Percentiles rank a stretch among this genome's conserved stretches.
phyloP scores from a whole-genome alignment of 2,797 vertebrate genomes.

The Protosalanx chinensis region DNA sequence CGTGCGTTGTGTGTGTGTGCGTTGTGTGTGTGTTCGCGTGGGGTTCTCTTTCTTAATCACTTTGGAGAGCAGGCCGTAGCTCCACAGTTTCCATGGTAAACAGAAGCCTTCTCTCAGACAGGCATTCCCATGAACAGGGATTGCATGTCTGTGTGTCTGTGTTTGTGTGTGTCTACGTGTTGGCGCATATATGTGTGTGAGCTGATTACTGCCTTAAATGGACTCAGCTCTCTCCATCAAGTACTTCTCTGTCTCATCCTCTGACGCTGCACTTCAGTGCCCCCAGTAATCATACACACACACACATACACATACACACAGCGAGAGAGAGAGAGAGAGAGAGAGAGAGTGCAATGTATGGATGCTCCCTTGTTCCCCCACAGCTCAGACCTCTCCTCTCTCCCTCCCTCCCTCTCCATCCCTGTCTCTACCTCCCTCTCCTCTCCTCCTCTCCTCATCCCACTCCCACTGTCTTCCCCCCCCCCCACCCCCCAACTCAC shows the following conservation, averaged over 20 bases:
- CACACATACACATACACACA: background rate
- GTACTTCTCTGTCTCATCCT: conserved; percentile 44
- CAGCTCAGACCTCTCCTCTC: background rate
- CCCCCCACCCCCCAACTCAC: background rate
- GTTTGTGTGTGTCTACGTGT: background rate
- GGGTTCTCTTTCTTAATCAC: background rate
- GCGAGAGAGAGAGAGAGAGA: background rate
- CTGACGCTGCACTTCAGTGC: conserved; percentile 31
- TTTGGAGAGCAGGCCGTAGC: background rate
- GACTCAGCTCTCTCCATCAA: conserved; percentile 37
- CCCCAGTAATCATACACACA: conserved; percentile 8
- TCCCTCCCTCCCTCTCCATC: no score
- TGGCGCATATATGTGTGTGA: conserved; percentile 6
- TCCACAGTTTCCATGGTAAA: background rate
- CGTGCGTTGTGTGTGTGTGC: background rate
- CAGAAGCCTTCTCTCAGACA: background rate
- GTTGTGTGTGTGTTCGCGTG: background rate
- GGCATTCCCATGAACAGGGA: background rate
- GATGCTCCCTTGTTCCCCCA: background rate
- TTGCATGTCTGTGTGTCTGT: background rate
- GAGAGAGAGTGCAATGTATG: background rate
- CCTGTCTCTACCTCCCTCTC: background rate
- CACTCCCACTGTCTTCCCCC: background rate
- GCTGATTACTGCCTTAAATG: conserved; percentile 38
- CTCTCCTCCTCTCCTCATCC: no score